phyloP scores from a whole-genome alignment of 1,140 invertebrate genomes.

The Megathymus violae region DNA sequence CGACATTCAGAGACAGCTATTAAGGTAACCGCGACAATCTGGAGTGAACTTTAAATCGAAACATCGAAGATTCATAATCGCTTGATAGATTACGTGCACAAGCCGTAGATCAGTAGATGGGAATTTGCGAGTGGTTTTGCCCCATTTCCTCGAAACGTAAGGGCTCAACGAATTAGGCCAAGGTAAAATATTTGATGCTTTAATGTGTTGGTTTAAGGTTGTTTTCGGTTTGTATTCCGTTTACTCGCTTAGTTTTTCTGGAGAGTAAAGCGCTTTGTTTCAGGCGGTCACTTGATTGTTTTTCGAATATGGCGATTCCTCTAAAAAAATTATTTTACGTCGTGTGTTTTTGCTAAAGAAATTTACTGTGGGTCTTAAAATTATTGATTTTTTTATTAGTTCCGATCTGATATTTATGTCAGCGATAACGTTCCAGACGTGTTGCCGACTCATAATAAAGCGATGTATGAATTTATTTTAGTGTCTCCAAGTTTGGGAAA shows the following conservation, averaged over 20 bases:
- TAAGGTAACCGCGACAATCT: slow-evolving; percentile 33
- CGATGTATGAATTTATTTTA: too few species aligned
- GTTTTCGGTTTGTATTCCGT: slow-evolving; percentile 28
- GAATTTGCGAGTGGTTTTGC: slow-evolving; percentile 46
- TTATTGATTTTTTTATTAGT: too few species aligned
- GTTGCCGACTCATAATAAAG: too few species aligned
- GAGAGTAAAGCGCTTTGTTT: slow-evolving; percentile 30
- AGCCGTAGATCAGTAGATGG: slow-evolving; percentile 23
- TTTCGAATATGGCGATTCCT: slow-evolving; percentile 49
- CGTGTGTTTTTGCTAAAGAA: slow-evolving; percentile 19
- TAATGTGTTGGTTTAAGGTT: slow-evolving; percentile 33
- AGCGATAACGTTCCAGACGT: too few species aligned
- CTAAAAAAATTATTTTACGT: slow-evolving; percentile 36
- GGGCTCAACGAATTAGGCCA: slow-evolving; percentile 13
- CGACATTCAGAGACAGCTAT: slow-evolving; percentile 8
- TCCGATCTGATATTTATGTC: too few species aligned
- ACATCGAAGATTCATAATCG: slow-evolving; percentile 44
- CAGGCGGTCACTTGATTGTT: slow-evolving; percentile 39
- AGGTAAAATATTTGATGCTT: slow-evolving; percentile 38
- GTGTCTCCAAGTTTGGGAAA: too few species aligned
- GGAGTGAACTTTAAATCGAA: slow-evolving; percentile 42
- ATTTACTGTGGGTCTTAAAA: not conserved
- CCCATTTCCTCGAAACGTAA: not conserved
- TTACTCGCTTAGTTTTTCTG: slow-evolving; percentile 24
- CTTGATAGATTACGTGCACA: slow-evolving; percentile 29